A percentile compares a stretch with the other conserved stretches of the same genome.
Conservation (phyloP, 2,113 vertebrate genomes). For the Brachyhypopomus occidentalis region DNA sequence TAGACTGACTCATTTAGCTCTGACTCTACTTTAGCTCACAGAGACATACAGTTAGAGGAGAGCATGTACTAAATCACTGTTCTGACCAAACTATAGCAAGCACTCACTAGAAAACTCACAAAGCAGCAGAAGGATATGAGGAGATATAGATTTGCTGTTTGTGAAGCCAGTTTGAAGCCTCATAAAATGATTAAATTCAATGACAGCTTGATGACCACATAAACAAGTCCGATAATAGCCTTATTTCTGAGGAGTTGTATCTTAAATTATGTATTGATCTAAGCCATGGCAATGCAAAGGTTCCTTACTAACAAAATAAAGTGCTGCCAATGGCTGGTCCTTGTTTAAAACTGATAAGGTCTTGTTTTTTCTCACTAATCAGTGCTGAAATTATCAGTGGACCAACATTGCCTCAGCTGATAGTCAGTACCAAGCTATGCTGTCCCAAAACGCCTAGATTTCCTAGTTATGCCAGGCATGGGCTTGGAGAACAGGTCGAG, state of each 20-base stretch:
- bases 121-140: not conserved
- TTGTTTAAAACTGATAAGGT: conserved; percentile 9
- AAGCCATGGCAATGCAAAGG: conserved; percentile 10
- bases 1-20: conserved; percentile 29
- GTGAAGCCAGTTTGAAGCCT: conserved; percentile 25
- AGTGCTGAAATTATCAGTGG: conserved; percentile 21
- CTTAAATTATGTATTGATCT: conserved; percentile 40
- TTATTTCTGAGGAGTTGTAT: conserved; percentile 24
- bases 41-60: not conserved
- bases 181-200: not conserved
- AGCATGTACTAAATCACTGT: conserved; percentile 10
- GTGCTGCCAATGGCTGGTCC: not conserved
- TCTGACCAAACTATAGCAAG: conserved; percentile 13
- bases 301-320: conserved; percentile 19
- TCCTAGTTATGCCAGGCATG: too few species aligned
- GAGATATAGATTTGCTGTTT: conserved; percentile 42
- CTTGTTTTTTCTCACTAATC: conserved; percentile 5
- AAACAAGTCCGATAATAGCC: conserved; percentile 30
- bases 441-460: not conserved
- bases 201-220: conserved; percentile 37
- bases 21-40: not conserved
- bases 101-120: not conserved
- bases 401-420: not conserved
- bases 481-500: not conserved
- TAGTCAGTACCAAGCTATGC: not conserved